Percentiles rank a stretch among this genome's conserved stretches.
phyloP scores from a whole-genome alignment of 37 sponge, comb jelly and placozoan genomes.

The Aplysina aerophoba region DNA sequence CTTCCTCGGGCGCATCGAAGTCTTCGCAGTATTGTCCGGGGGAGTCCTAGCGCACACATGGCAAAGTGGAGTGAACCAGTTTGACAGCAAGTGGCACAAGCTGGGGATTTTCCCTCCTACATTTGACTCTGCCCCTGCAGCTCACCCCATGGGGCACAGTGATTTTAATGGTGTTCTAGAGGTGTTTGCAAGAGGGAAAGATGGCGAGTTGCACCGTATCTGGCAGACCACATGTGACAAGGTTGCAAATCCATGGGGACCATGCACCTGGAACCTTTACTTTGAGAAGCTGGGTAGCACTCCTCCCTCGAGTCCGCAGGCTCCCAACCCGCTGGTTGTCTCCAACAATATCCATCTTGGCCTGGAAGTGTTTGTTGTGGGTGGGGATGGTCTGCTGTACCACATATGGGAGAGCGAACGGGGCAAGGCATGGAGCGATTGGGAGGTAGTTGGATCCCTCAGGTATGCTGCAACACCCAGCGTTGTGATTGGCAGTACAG shows the following conservation, averaged over 20 bases:
- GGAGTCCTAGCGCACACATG: conserved; percentile 60
- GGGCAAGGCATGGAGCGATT: conserved; percentile 50
- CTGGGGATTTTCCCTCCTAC: conserved; percentile 48
- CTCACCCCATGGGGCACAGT: conserved; percentile 54
- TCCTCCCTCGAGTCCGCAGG: conserved; percentile 13
- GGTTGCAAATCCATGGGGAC: conserved; percentile 73
- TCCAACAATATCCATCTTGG: conserved; percentile 60
- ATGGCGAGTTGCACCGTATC: conserved; percentile 55
- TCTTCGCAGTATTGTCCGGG: conserved; percentile 38
- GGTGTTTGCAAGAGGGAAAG: conserved; percentile 60
- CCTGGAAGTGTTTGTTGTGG: conserved; percentile 65
- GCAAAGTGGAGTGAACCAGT: conserved; percentile 54
- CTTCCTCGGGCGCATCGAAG: conserved; percentile 59
- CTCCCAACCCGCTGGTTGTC: conserved; percentile 51
- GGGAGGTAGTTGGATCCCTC: conserved; percentile 58
- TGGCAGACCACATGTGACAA: conserved; percentile 74
- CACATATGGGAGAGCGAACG: conserved; percentile 68
- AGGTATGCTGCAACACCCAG: conserved; percentile 41
- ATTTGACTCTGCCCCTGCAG: conserved; percentile 60
- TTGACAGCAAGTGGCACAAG: conserved; percentile 47
- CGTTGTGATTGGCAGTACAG: conserved; percentile 25
- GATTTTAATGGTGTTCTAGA: conserved; percentile 63
- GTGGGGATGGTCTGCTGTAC: conserved; percentile 43
- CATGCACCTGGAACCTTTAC: conserved; percentile 70
- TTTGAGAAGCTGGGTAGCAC: not conserved